Base-by-base conservation (phyloP, 1,140 invertebrate genomes). In the Drosophila setifemur region DNA sequence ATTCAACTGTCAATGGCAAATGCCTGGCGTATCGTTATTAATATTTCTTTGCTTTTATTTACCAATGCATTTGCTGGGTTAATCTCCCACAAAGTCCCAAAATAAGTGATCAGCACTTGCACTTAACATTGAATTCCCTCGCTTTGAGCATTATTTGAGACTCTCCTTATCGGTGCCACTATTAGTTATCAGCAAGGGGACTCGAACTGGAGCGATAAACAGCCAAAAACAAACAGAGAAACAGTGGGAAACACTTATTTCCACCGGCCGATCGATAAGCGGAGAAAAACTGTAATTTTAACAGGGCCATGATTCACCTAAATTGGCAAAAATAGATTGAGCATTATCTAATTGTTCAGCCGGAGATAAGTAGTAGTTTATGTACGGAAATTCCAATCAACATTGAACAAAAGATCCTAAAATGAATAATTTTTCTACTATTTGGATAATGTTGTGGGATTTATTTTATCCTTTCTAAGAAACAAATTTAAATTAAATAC, bases 121-220 rank as follows among this genome's bases (percentile, higher is more conserved):
- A 68, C 66, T 71, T 71, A 71, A 60, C 67, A 71, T 71, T 71
- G 66, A 70, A 50, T 70, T 70, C 35, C 12, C 64, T 18, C 2
- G 8, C 21, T 14, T n/a, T 60, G 21, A 21, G 29, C 31, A 48
- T 26, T 49, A 39, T 26, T 25, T 28, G 25, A 28, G 21, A 31
- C 26, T 8, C 14, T 3, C 21, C 45, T 66, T 67, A 66, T 67
- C 61, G 14, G 45, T 52, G 28, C 8, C 60, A 52, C 61, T 48
- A 58, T 42, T 43, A 16, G 29, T 57, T 70, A 70, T 70, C 64
- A 57, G 66, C 64, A 31, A 49, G 39, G 52, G 6, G 58, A 58
- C 57, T 12, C 1, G 19, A 69, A 58, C 57, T 12, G 1, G 19
- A 2, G 28, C 44, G 66, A 68, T 67, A 71, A 40, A 40, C 29